A percentile compares a stretch with the other conserved stretches of the same genome.
These are phyloP conservation scores for Monomorium pharaonis DNA, from an alignment of 1,140 invertebrate species.

Conservation along the genomic window DNA sequence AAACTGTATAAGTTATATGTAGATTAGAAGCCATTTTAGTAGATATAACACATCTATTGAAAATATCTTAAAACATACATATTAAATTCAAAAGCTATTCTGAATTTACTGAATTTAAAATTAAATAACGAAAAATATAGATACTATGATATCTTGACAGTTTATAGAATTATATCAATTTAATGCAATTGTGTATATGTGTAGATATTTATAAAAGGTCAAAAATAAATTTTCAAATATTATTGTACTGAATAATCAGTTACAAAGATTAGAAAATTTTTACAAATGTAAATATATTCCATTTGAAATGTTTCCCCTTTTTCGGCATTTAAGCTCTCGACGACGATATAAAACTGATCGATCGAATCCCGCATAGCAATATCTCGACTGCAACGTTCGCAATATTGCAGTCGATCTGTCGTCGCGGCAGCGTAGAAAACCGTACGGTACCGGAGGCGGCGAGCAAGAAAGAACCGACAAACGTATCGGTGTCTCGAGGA, in stretches of 20 bases:
- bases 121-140: background rate
- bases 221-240: background rate
- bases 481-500: constrained; percentile 41
- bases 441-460: background rate
- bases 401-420: constrained; percentile 57
- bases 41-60: background rate
- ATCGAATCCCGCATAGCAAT: constrained; percentile 17
- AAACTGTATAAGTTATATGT: background rate
- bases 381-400: constrained; percentile 37
- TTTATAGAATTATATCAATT: background rate
- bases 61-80: background rate
- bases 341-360: constrained; percentile 31
- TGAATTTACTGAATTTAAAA: background rate
- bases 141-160: background rate
- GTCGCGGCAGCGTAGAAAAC: background rate
- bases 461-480: background rate
- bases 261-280: background rate
- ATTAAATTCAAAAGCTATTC: background rate
- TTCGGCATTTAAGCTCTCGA: constrained; percentile 13
- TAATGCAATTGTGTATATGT: background rate
- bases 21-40: no score
- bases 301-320: background rate
- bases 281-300: background rate
- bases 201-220: background rate
- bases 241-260: background rate